These are phyloP conservation scores for Oedothorax gibbosus DNA, from an alignment of 1,140 invertebrate genomes.

Conservation along the genomic window DNA sequence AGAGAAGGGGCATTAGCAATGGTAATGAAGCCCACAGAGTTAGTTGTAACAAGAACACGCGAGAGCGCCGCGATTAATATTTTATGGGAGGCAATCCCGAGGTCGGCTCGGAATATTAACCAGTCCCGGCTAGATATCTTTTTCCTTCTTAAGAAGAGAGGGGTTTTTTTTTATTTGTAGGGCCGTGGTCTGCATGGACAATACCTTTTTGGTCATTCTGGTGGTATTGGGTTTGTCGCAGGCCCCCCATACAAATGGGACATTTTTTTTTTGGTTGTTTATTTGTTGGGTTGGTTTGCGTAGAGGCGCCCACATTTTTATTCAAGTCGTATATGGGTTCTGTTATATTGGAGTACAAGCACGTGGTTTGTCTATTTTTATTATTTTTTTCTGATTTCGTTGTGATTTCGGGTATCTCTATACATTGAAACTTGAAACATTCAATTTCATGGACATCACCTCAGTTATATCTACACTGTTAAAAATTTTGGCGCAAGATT, in stretches of 20 bases:
- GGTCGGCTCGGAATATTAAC: constrained; percentile 51
- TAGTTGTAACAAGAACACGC: constrained; percentile 55
- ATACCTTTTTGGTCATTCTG: constrained; percentile 58
- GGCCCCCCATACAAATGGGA: constrained; percentile 43
- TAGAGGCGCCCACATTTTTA: too few species aligned
- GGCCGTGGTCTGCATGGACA: constrained; percentile 58
- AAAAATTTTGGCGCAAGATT: too few species aligned
- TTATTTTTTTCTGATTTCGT: background rate
- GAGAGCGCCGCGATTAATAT: constrained; percentile 53
- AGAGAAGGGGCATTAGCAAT: constrained; percentile 57
- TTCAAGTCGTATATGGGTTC: too few species aligned
- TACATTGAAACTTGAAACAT: too few species aligned
- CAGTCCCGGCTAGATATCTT: background rate
- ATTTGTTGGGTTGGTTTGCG: too few species aligned
- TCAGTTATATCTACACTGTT: too few species aligned
- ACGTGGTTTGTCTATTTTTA: background rate
- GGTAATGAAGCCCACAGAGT: constrained; percentile 60
- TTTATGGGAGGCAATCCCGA: constrained; percentile 54
- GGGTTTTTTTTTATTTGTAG: constrained; percentile 13
- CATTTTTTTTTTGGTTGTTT: constrained; percentile 14
- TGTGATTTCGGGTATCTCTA: background rate
- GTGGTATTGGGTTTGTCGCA: background rate
- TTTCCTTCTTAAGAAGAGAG: background rate
- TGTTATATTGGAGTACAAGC: too few species aligned
- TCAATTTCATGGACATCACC: too few species aligned